Percentiles rank a stretch among this genome's conserved stretches.
phyloP scores from a whole-genome alignment of 2,113 vertebrate species.

The Cynocephalus volans region DNA sequence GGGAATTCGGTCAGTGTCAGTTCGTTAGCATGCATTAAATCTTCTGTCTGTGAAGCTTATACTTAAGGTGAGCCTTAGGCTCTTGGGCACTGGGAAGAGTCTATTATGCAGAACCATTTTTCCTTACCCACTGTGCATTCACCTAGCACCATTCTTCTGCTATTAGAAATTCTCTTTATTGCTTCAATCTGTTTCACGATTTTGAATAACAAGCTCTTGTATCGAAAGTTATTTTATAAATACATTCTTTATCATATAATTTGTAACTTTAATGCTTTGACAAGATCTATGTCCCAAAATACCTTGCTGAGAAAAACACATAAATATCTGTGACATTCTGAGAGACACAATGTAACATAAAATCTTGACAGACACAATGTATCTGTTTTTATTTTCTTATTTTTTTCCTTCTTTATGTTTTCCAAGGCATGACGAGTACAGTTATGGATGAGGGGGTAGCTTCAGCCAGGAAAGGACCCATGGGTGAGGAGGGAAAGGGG shows the following conservation, averaged over 20 bases:
- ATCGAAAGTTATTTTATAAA: conserved; percentile 18
- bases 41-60: not conserved
- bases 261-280: conserved; percentile 37
- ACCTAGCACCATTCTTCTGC: not conserved
- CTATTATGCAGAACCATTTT: not conserved
- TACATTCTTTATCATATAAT: not conserved
- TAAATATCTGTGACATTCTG: not conserved
- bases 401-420: not conserved
- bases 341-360: not conserved
- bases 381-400: not conserved
- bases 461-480: not conserved
- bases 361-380: not conserved
- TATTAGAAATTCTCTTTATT: not conserved
- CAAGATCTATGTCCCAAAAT: not conserved
- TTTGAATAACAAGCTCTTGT: conserved; percentile 8
- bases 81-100: not conserved
- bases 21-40: not conserved
- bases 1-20: not conserved
- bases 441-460: not conserved
- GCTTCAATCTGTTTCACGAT: not conserved
- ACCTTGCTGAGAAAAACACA: not conserved
- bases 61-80: not conserved
- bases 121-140: not conserved
- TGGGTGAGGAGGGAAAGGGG: not conserved
- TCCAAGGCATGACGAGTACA: not conserved